Percentiles rank a stretch among this genome's conserved stretches.
Evolutionary conservation across 2,797 vertebrate genomes (phyloP).

Genomic region (Lagorchestes hirsutus): DNA sequence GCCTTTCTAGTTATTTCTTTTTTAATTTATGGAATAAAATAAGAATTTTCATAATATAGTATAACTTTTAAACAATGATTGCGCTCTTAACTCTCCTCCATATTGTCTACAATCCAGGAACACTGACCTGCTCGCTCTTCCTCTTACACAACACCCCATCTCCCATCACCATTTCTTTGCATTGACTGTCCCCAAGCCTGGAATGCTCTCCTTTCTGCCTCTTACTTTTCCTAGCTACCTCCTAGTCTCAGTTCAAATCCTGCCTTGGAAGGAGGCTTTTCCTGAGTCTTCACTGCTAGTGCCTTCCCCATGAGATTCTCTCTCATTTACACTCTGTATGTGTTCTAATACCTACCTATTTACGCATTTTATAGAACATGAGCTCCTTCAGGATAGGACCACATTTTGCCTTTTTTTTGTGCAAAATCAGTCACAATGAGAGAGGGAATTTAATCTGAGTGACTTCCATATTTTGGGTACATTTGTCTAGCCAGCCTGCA

Average conservation of each 20-base stretch:
- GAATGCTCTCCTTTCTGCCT: background rate
- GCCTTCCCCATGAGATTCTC: background rate
- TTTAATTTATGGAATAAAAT: background rate
- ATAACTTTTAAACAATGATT: background rate
- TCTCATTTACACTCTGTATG: background rate
- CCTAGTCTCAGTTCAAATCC: background rate
- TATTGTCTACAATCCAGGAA: background rate
- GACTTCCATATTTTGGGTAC: background rate
- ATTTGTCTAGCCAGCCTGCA: background rate
- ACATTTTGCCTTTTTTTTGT: background rate
- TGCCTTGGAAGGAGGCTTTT: background rate
- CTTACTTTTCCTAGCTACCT: background rate
- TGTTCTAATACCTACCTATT: background rate
- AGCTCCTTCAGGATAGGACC: background rate
- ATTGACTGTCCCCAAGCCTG: background rate
- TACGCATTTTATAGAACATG: background rate
- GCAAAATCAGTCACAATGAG: background rate
- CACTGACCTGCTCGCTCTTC: background rate
- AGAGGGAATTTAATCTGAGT: too few relatives aligned
- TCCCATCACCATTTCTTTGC: background rate
- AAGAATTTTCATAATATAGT: background rate
- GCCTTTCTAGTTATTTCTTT: background rate
- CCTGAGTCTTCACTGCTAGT: background rate
- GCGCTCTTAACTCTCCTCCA: background rate
- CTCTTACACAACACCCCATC: background rate